Conservation (phyloP, 1,140 invertebrate species). For the Polyergus mexicanus region DNA sequence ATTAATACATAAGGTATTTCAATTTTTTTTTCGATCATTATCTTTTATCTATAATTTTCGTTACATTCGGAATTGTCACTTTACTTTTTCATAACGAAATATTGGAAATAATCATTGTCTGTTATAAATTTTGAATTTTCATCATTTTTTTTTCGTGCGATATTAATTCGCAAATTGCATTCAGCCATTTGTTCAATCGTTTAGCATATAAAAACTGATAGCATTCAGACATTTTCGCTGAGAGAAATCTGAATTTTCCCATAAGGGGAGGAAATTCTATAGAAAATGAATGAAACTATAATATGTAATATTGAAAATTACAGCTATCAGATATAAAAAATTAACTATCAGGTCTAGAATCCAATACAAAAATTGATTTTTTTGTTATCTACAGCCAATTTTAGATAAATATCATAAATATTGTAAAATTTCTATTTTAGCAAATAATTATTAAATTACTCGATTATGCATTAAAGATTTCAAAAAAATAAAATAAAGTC, state of each 20-base stretch:
- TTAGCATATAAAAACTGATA: not conserved
- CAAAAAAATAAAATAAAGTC: not conserved
- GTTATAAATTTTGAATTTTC: not conserved
- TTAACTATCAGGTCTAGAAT: not conserved
- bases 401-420: not conserved
- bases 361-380: not conserved
- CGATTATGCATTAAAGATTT: not conserved
- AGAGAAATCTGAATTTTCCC: not conserved
- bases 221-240: not conserved
- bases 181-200: not conserved
- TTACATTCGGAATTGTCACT: not conserved
- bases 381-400: not conserved
- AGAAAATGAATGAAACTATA: not conserved
- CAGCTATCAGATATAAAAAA: no score
- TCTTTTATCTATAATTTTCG: not conserved
- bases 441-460: not conserved
- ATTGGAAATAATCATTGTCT: not conserved
- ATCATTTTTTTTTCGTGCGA: not conserved
- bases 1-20: not conserved
- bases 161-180: not conserved
- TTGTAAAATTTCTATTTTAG: not conserved
- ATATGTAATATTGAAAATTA: not conserved
- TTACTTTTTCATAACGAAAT: not conserved
- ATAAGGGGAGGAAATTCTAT: not conserved
- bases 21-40: not conserved